Evolutionary conservation across 2,113 vertebrate species (phyloP), one percentile per base, ranked within the genome.

Genomic region (Hydrochoerus hydrochaeris): DNA sequence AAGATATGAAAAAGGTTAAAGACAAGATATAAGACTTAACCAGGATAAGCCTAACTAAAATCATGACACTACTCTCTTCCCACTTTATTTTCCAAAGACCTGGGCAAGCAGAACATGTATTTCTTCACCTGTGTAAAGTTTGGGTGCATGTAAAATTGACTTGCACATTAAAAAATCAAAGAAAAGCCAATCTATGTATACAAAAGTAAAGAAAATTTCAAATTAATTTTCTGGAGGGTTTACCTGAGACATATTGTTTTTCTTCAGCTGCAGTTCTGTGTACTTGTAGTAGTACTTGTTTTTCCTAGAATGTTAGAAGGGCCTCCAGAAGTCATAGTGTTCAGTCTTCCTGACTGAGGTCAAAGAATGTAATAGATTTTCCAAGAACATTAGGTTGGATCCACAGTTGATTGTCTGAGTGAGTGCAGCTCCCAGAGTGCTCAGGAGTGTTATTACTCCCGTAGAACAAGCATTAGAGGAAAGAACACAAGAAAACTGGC

Each of bases 121-220:
- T 85, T 41, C 63, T 88, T 94, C 28, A 44, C 22, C 8, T 65
- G 10, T 44, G 6, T 83, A 63, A 84, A 16, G 10, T 12, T 62
- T 75, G 1, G 16, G 26, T 60, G 20, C 16, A 11, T 26, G 20
- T 35, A 73, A 44, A n/a, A 96, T 86, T 13, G 58, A 0, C 85
- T 57, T 88, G 3, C 35, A 88, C 16, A 8, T 71, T 24, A 84
- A 91, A 97, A 97, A 38, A 28, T 44, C 7, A 71, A 46, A 88
- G 12, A 83, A 30, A 91, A 94, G 10, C 78, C 52, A 71, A 22
- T 54, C 30, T 60, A 0, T 60, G 12, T 78, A 28, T 52, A 49
- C 32, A 95, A 88, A 95, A 91, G 52, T 28, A 81, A 67, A 88
- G 5, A 38, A 73, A 62, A 73, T 92, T 90, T 92, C 22, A 82